A percentile compares a stretch with the other conserved stretches of the same genome.
These are phyloP conservation scores for Idaea straminata DNA, from an alignment of 2,888 invertebrate species.

Conservation along the genomic window DNA sequence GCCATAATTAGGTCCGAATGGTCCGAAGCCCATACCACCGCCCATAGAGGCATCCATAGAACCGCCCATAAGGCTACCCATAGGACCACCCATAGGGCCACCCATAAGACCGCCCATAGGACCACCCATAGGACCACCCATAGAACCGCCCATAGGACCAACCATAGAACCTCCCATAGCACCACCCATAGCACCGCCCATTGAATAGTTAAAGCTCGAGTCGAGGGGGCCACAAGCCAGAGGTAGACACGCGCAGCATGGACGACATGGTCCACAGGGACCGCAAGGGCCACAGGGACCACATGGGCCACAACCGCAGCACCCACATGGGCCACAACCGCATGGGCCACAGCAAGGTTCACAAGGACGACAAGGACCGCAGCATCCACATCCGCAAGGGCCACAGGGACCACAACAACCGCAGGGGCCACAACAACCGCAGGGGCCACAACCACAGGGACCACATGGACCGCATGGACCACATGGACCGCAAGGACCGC, in stretches of 20 bases:
- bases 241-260: constrained; percentile 2
- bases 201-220: background rate
- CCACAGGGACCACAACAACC: constrained; percentile 19
- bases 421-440: constrained; percentile 35
- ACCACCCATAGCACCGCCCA: too few relatives aligned
- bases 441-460: constrained; percentile 7
- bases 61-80: background rate
- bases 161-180: background rate
- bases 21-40: background rate
- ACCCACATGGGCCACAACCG: constrained; percentile 23
- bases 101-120: background rate
- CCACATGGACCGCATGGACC: background rate
- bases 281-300: constrained; percentile 21
- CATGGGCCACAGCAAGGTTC: constrained; percentile 15
- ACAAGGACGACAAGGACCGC: constrained; percentile 24
- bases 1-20: background rate
- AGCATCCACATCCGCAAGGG: constrained; percentile 21
- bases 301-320: constrained; percentile 25
- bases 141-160: background rate
- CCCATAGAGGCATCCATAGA: background rate
- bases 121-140: background rate
- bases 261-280: constrained; percentile 5
- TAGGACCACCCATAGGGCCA: background rate
- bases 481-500: constrained; percentile 37
- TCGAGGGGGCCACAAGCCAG: background rate